Evolutionary conservation across 2,113 vertebrate genomes (phyloP).

Genomic region (Callorhinus ursinus): DNA sequence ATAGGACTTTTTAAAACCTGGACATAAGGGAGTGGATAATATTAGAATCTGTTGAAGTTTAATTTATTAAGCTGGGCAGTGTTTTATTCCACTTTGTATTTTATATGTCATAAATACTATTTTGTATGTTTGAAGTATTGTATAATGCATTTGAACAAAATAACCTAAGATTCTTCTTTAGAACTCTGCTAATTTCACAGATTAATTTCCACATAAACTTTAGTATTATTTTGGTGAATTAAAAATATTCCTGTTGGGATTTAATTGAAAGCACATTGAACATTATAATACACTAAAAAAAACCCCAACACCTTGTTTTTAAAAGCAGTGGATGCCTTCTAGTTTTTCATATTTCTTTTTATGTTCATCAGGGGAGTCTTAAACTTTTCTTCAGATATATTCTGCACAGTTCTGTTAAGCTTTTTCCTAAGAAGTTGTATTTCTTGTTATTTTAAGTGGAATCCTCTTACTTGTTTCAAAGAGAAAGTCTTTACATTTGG

Average conservation of each 20-base stretch:
- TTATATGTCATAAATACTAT: neutral
- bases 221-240: neutral
- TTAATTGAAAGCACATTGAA: neutral
- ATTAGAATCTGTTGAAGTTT: neutral
- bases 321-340: neutral
- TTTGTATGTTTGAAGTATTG: neutral
- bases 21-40: neutral
- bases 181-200: neutral
- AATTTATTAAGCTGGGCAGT: neutral
- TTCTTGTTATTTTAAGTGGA: neutral
- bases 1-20: neutral
- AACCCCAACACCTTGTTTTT: neutral
- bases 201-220: neutral
- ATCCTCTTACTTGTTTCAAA: neutral
- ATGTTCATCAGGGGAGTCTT: neutral
- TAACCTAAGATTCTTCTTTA: neutral
- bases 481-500: neutral
- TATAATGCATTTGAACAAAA: neutral
- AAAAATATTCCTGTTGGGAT: neutral
- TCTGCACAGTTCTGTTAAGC: neutral
- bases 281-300: neutral
- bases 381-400: neutral
- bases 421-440: neutral
- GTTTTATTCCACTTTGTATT: neutral
- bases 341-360: neutral